Base-by-base conservation (phyloP, 2,797 vertebrate species). In the Hyperoplus lanceolatus region DNA sequence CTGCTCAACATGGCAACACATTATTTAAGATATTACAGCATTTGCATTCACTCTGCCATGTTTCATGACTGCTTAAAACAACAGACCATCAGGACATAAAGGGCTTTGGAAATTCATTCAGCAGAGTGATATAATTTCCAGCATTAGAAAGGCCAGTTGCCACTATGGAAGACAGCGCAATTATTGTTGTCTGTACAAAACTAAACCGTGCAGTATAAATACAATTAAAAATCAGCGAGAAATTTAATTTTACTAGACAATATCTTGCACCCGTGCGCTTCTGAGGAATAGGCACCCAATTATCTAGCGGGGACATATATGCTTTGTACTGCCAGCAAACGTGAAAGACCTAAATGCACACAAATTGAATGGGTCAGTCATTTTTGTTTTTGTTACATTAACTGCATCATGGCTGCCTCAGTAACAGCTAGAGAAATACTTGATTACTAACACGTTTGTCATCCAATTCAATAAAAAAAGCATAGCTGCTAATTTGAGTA, bases 111-210 rank as follows among this genome's bases (percentile, higher is more conserved):
- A 80, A 88, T 72, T 85, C 85, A 64, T 77, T 90, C 80, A 89
- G 88, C 86, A 82, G 75, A 90, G 81, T 74, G 75, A 87, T 70
- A 83, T 88, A 75, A 55, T 73, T 77, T 90, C 86, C 83, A 90
- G 90, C 88, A 84, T 79, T 90, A 53, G 29, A 29, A 61, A 85
- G 81, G 91, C 87, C 86, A 82, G 84, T 70, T 85, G 84, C 63
- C 77, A 72, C 84, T 77, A 89, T 85, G 94, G 94, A 95, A 95
- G 94, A 96, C 94, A 85, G 85, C 79, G 79, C 81, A 81, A 58
- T 91, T 88, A 83, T 87, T 89, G 79, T 88, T 82, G 65, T 72
- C 77, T 75, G 78, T 62, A 86, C 68, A 77, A 88, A 74, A 58
- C 68, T 48, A 78, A 72, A 79, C 73, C n/a, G 51, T 74, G 85